Base-by-base conservation (phyloP, 2,113 vertebrate species). In the Bucco capensis region DNA sequence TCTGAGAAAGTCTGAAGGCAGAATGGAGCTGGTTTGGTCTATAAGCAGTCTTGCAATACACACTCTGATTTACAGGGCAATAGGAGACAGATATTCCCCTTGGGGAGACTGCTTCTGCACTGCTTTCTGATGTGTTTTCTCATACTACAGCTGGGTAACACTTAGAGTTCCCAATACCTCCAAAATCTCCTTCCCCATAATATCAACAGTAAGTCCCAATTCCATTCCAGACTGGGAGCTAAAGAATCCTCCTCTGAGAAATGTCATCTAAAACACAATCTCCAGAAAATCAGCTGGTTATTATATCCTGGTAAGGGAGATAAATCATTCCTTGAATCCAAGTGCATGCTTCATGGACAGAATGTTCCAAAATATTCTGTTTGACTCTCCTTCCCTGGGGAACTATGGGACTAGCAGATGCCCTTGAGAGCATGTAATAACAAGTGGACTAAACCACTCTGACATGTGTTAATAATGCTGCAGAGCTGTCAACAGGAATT, bases 11-110 rank as follows among this genome's bases (percentile, higher is more conserved):
- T 6, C 4, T 54, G 33, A 73, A 89, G 33, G 12, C 37, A 76
- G 8, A 27, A 42, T 15, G 35, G 9, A 9, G 8, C 1, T 27
- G 5, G 3, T 7, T 58, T 19, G 3, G 3, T 49, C 10, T 21
- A 53, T 3, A 0, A 64, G 16, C 21, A 60, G 8, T 4, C 24
- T 82, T 78, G 25, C 27, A 58, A 51, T 49, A 27, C 21, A 67
- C 8, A 14, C 14, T 47, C 3, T 22, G 22, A 67, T 60, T 83
- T 75, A 5, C 31, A 64, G 18, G 27, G 10, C 40, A 76, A 49
- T 49, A 33, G 0, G 2, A 83, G n/a, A 83, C 37, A 57, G 46
- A 30, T 7, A 19, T 53, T 76, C 65, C 54, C 54, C 42, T 62
- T 23, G 71, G 6, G 37, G 38, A 2, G 33, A 54, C 50, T 42